A percentile compares a stretch with the other conserved stretches of the same genome.
Conservation (phyloP, 2,888 invertebrate species). For the Fragum whitleyi region DNA sequence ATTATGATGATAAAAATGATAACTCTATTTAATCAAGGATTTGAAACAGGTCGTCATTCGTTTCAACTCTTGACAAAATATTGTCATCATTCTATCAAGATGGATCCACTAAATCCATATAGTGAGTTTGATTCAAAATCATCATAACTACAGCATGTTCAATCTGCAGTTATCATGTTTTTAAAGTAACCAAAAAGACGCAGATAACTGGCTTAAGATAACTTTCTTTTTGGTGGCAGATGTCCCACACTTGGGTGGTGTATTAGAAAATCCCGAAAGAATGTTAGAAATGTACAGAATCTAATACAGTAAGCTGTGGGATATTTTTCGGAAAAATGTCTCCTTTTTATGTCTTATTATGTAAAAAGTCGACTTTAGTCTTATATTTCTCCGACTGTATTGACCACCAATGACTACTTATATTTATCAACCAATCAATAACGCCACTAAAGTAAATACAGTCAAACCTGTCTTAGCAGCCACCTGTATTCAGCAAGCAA, state of each 20-base stretch:
- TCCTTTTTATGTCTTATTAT: too few relatives aligned
- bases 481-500: too few relatives aligned
- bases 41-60: conserved; percentile 1
- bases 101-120: too few relatives aligned
- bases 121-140: too few relatives aligned
- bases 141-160: neutral
- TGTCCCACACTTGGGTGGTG: conserved; percentile 18
- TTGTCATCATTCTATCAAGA: neutral
- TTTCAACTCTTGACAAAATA: conserved; percentile 7
- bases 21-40: neutral
- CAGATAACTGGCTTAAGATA: conserved; percentile 7
- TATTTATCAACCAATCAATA: too few relatives aligned
- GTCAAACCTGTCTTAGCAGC: too few relatives aligned
- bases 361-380: too few relatives aligned
- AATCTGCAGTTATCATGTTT: neutral
- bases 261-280: neutral
- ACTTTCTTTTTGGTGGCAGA: conserved; percentile 21
- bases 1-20: neutral
- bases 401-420: too few relatives aligned
- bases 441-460: too few relatives aligned
- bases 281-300: neutral
- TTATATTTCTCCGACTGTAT: too few relatives aligned
- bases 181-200: neutral
- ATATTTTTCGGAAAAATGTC: neutral
- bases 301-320: neutral